Base-by-base conservation (phyloP, 2,888 invertebrate species). In the Actias luna region DNA sequence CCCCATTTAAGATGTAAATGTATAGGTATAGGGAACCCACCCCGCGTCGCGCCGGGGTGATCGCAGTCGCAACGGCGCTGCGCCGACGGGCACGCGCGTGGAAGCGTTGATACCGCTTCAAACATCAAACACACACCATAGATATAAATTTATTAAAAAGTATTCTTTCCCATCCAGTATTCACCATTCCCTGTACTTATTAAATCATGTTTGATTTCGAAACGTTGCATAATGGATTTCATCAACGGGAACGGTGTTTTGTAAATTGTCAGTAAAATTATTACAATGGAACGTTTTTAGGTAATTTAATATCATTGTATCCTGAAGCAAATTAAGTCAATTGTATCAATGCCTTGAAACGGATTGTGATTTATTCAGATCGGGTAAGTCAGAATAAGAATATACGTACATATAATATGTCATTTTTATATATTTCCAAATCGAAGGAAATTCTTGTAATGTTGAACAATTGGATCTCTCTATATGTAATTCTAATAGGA, bases 1-100 rank as follows among this genome's bases (percentile, higher is more conserved):
- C 88, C 85, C 88, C 86, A 87, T 89, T 89, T 87, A 88, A 89
- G 90, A 89, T 87, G 90, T 89, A 90, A 89, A 91, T 89, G 88
- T 79, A 87, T 82, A 90, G 85, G 87, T 90, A 90, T 89, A 89
- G 78, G 73, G 74, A 76, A 76, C 74, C 74, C 73, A 71, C 76
- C 75, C 72, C 76, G 73, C 73, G 70, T 69, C 64, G 71, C 76
- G 78, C 83, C 80, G 71, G 73, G 69, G 71, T 29, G 55, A 55
- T 55, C 22, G 29, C 87, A 91, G 91, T 91, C 79, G 77, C 70
- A 80, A 87, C 91, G 90, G 89, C 87, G 73, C 66, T 68, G 67
- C 73, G 87, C 86, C 88, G 89, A 84, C 63, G 71, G 64, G 69
- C 80, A 79, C 78, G 75, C 88, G 90, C 77, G 79, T 61, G 68